Percentiles rank a stretch among this genome's conserved stretches.
Conservation (phyloP, 1,140 invertebrate species). For the Lanistes nyassanus region DNA sequence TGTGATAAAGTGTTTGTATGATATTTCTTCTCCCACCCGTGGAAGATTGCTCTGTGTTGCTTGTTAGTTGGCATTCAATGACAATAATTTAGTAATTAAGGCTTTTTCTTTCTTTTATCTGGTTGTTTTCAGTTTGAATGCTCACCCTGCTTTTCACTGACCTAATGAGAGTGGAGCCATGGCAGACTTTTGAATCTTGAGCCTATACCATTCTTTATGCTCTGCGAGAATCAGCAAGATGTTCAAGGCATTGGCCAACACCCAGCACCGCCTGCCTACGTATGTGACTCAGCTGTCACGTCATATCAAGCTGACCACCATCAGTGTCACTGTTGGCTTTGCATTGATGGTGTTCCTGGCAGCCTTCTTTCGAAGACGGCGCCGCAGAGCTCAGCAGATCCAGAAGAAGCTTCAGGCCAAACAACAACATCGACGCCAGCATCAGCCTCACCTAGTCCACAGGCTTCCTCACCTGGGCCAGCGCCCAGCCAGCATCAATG, state of each 20-base stretch:
- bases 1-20: too few species aligned
- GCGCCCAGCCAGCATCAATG: too few species aligned
- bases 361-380: conserved; percentile 39
- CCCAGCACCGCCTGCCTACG: conserved; percentile 26
- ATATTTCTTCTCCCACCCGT: too few species aligned
- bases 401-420: conserved; percentile 38
- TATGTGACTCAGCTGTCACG: conserved; percentile 20
- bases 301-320: conserved; percentile 50
- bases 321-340: conserved; percentile 55
- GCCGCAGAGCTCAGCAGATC: conserved; percentile 28
- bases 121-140: too few species aligned
- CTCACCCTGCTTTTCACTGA: too few species aligned
- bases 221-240: conserved; percentile 20
- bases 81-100: too few species aligned
- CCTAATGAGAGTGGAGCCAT: too few species aligned
- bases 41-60: too few species aligned
- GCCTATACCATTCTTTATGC: too few species aligned
- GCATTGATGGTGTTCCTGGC: conserved; percentile 55
- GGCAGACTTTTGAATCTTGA: too few species aligned
- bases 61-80: too few species aligned
- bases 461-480: conserved; percentile 11
- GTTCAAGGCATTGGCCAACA: conserved; percentile 31
- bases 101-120: too few species aligned
- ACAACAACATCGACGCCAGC: conserved; percentile 25
- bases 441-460: conserved; percentile 17